Percentiles rank a stretch among this genome's conserved stretches.
Conservation (phyloP, 2,888 invertebrate genomes). For the Thymelicus lineola region DNA sequence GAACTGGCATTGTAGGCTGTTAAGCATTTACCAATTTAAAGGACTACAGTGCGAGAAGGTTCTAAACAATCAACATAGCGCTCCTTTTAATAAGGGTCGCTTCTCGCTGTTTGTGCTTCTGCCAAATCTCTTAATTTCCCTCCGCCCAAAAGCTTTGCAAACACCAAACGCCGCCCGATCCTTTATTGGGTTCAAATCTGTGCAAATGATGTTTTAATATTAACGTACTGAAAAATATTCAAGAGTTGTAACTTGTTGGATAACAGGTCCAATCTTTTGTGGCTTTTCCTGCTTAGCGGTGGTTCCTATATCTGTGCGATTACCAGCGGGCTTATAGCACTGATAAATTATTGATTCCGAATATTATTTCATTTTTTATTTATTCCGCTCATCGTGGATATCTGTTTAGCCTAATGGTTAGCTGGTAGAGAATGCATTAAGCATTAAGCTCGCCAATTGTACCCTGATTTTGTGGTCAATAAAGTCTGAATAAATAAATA, state of each 20-base stretch:
- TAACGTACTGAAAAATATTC: not conserved
- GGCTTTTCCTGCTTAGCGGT: too few relatives aligned
- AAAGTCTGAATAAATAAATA: too few relatives aligned
- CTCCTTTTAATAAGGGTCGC: constrained; percentile 72
- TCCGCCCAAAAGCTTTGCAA: constrained; percentile 60
- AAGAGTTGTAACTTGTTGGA: not conserved
- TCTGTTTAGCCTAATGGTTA: too few relatives aligned
- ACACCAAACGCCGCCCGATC: constrained; percentile 65
- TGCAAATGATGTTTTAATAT: constrained; percentile 34
- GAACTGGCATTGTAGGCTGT: not conserved
- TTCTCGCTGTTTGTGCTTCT: constrained; percentile 66
- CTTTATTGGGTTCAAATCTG: constrained; percentile 46
- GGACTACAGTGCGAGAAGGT: constrained; percentile 1
- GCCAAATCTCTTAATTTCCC: constrained; percentile 78
- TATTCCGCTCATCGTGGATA: too few relatives aligned
- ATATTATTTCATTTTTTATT: too few relatives aligned
- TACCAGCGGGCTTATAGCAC: too few relatives aligned
- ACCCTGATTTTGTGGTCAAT: too few relatives aligned
- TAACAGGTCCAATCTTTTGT: too few relatives aligned
- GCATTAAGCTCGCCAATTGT: too few relatives aligned
- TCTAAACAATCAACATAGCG: constrained; percentile 39
- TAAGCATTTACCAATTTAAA: not conserved
- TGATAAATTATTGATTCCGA: too few relatives aligned
- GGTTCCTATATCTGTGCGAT: too few relatives aligned
- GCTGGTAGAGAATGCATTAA: too few relatives aligned